Evolutionary conservation across 1,140 invertebrate genomes (phyloP), one percentile per base, ranked within the genome.

Genomic region (Zelostemma sp.): DNA sequence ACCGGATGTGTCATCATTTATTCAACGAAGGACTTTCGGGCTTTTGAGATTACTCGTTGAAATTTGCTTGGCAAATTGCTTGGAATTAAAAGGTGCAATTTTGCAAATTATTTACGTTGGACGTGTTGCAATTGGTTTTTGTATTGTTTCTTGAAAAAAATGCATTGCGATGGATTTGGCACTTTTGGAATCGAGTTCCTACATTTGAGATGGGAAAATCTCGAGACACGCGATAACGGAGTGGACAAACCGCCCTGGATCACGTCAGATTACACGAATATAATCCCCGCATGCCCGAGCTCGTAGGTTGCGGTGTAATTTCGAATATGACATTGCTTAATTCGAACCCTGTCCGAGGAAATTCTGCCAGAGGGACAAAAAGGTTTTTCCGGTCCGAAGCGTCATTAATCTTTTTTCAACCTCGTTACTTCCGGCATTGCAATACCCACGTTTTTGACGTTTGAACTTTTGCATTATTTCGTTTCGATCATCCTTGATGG

Each of bases 321-420:
- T 72, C 71, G 60, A 77, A 75, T 79, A 77, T 79, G 75, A 79
- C 77, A 69, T 41, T 76, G 77, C 75, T 79, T 70, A 74, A 77
- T 75, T 79, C 66, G 68, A 62, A 72, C 75, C 65, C 59, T 60
- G 68, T 14, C 50, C 49, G 45, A 33, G 47, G 62, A 67, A 74
- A 67, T 64, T 38, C 35, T 16, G n/a, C n/a, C n/a, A n/a, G 19
- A 12, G 38, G 54, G 58, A 53, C 53, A 48, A 51, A 69, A 69
- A 68, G 63, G 66, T 38, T 68, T 60, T 56, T 41, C 58, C 59
- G 47, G 3, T 25, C 21, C 8, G 21, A 8, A 25, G 21, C 21
- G 21, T 25, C 21, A 25, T 25, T 25, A 25, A 25, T 25, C 21
- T 25, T 25, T 25, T 25, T 25, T 25, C 21, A 25, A 25, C 21